These are phyloP conservation scores for Nowickia ferox DNA, from an alignment of 2,888 invertebrate species.

Conservation along the genomic window DNA sequence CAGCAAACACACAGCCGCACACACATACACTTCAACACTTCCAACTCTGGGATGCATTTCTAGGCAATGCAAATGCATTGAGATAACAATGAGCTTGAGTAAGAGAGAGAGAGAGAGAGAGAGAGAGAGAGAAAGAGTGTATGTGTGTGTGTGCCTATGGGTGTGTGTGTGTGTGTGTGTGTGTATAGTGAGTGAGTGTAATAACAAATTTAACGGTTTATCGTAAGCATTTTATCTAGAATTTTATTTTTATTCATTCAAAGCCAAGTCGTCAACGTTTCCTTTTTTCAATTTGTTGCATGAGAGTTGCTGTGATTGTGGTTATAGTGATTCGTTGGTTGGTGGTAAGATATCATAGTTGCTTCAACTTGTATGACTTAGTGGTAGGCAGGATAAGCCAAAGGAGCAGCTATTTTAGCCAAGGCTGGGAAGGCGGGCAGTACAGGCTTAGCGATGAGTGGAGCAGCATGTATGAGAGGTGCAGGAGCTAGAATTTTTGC, in stretches of 20 bases:
- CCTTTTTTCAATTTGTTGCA: slow-evolving; percentile 16
- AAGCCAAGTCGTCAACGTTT: slow-evolving; percentile 73
- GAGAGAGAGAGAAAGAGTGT: background rate
- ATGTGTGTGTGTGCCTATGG: background rate
- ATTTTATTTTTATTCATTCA: slow-evolving; percentile 23
- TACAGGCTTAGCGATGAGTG: slow-evolving; percentile 77
- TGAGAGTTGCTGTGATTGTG: slow-evolving; percentile 45
- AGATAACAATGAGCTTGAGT: background rate
- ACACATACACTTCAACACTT: background rate
- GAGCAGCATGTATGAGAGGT: slow-evolving; percentile 73
- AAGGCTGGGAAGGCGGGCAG: slow-evolving; percentile 76
- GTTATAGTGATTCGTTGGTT: slow-evolving; percentile 33
- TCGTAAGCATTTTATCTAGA: slow-evolving; percentile 57
- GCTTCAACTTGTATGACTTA: slow-evolving; percentile 51
- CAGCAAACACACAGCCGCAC: slow-evolving; percentile 28
- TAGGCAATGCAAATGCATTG: slow-evolving; percentile 9
- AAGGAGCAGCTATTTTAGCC: slow-evolving; percentile 74
- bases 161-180: background rate
- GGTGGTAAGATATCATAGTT: slow-evolving; percentile 56
- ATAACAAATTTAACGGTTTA: slow-evolving; percentile 60
- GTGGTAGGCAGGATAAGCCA: slow-evolving; percentile 73
- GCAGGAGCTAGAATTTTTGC: slow-evolving; percentile 82
- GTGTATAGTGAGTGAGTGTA: slow-evolving; percentile 27
- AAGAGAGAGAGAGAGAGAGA: background rate
- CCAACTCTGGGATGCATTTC: background rate